phyloP scores from a whole-genome alignment of 2,888 invertebrate species.

The Diadegma fenestrale region DNA sequence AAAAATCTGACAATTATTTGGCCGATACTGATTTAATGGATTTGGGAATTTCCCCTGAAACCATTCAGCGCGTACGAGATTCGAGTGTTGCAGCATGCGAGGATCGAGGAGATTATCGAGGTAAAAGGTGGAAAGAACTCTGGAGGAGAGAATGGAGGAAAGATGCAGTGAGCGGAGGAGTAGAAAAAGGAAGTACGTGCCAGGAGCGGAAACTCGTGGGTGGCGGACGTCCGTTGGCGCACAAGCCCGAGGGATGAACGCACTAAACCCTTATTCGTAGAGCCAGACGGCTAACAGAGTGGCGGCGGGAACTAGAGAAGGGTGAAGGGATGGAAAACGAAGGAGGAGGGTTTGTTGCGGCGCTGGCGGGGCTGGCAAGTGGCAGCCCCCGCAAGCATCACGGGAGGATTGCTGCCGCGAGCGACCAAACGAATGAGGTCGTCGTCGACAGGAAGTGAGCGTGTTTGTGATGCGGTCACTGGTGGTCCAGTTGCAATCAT shows the following conservation, averaged over 20 bases:
- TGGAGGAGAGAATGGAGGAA: not conserved
- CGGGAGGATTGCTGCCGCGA: slow-evolving; percentile 42
- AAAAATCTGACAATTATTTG: not conserved
- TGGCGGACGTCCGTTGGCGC: slow-evolving; percentile 53
- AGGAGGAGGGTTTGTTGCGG: slow-evolving; percentile 50
- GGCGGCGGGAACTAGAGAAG: slow-evolving; percentile 30
- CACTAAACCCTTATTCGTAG: slow-evolving; percentile 58
- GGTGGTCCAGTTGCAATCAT: slow-evolving; percentile 28
- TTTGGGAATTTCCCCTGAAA: not conserved
- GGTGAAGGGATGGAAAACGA: not conserved
- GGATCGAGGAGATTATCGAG: slow-evolving; percentile 22
- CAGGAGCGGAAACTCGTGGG: slow-evolving; percentile 40
- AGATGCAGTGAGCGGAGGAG: not conserved
- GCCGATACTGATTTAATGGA: not conserved
- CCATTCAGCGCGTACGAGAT: not conserved
- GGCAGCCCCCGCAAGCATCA: slow-evolving; percentile 51
- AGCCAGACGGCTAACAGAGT: slow-evolving; percentile 36
- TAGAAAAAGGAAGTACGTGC: slow-evolving; percentile 19
- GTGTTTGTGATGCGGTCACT: slow-evolving; percentile 37
- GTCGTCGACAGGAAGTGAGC: slow-evolving; percentile 55
- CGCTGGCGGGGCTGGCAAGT: slow-evolving; percentile 44
- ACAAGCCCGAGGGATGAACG: slow-evolving; percentile 51
- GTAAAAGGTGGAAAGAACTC: slow-evolving; percentile 15
- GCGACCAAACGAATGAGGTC: slow-evolving; percentile 47
- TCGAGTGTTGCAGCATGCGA: not conserved